Evolutionary conservation across 2,888 invertebrate species (phyloP).

Genomic region (Hemithea aestivaria): DNA sequence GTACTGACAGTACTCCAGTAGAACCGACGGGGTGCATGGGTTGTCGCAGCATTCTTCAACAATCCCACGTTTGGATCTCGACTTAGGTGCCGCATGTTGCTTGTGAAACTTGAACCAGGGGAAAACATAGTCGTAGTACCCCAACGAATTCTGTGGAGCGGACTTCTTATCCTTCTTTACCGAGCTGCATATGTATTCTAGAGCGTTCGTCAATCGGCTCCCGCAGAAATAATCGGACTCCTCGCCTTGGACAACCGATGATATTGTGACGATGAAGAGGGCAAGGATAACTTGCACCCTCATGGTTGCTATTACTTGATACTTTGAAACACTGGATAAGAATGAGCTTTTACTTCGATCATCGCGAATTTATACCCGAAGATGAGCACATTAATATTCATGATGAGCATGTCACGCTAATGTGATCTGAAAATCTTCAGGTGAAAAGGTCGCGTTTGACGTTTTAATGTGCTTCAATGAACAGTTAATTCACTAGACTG

Average conservation of each 20-base stretch:
- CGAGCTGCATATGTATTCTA: constrained; percentile 13
- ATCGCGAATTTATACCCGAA: constrained; percentile 17
- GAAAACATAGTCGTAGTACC: constrained; percentile 12
- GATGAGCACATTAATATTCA: constrained; percentile 21
- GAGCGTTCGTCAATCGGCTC: constrained; percentile 12
- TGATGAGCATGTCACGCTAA: constrained; percentile 21
- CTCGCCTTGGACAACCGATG: constrained; percentile 4
- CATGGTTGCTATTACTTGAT: constrained; percentile 12
- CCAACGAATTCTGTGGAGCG: constrained; percentile 9
- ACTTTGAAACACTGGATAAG: constrained; percentile 3
- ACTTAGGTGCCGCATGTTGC: constrained; percentile 8
- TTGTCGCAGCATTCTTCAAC: constrained; percentile 23
- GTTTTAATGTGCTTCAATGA: constrained; percentile 15
- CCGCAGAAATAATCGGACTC: constrained; percentile 15
- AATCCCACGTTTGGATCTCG: constrained; percentile 18
- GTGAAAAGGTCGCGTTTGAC: constrained; percentile 13
- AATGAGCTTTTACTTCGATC: constrained; percentile 8
- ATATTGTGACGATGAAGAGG: constrained; percentile 4
- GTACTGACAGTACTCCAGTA: constrained; percentile 15
- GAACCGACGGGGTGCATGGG: constrained; percentile 16
- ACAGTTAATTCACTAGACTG: constrained; percentile 11
- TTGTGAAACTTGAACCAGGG: constrained; percentile 12
- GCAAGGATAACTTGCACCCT: constrained; percentile 15
- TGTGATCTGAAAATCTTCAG: constrained; percentile 17
- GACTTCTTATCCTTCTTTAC: constrained; percentile 14